phyloP scores from a whole-genome alignment of 2,113 vertebrate genomes.

The Aix galericulata region DNA sequence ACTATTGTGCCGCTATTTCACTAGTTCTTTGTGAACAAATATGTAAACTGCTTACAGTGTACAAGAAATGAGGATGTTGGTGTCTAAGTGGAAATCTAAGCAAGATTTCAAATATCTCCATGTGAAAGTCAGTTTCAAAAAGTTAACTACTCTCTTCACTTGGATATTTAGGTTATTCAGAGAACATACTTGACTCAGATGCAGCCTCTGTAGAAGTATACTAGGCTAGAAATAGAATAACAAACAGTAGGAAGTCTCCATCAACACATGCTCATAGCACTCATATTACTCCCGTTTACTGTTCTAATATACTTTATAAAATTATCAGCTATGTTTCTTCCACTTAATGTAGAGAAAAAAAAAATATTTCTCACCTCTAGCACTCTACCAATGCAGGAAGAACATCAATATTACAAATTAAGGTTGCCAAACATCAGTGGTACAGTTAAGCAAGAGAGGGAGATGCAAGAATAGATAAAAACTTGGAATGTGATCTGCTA shows the following conservation, averaged over 20 bases:
- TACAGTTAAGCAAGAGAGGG: not conserved
- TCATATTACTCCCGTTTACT: not conserved
- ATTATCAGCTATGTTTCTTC: not conserved
- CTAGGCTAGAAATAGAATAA: not conserved
- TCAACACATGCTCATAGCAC: not conserved
- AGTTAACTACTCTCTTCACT: not conserved
- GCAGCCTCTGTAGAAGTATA: not conserved
- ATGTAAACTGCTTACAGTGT: not conserved
- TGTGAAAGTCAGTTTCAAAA: not conserved
- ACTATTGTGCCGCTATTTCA: not conserved
- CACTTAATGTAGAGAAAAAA: not conserved
- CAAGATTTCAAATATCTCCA: not conserved
- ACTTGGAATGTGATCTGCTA: not conserved
- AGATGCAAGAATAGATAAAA: not conserved
- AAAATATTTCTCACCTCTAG: not conserved
- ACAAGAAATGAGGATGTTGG: not conserved
- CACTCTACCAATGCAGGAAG: not conserved
- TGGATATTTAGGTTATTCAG: not conserved
- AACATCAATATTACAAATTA: not conserved
- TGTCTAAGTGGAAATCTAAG: not conserved
- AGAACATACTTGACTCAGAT: not conserved
- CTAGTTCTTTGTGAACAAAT: not conserved
- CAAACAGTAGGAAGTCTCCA: not conserved
- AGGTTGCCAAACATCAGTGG: not conserved
- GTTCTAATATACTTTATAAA: not conserved